Base-by-base conservation (phyloP, 2,113 vertebrate genomes). In the Ptilorrhoa leucosticta region DNA sequence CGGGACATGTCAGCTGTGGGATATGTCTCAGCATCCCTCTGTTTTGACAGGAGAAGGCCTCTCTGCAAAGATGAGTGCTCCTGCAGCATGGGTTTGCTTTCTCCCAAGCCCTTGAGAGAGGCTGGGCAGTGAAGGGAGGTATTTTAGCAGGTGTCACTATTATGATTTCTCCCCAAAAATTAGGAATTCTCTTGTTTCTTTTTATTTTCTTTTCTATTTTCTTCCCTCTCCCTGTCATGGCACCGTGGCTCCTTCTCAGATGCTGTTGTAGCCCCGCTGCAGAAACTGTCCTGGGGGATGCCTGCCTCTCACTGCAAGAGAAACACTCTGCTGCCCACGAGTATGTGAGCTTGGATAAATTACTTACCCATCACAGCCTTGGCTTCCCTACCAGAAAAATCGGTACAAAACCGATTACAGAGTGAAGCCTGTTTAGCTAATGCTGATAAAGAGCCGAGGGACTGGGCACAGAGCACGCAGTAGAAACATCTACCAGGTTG, bases 381-480 rank as follows among this genome's bases (percentile, higher is more conserved):
- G 61, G 16, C 44, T 70, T 72, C 40, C 40, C 45, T 26, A 65
- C n/a, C 33, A 91, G 78, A 86, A 87, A 94, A 88, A 83, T 78
- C 3, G 0, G 60, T 53, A 61, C 31, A 80, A 80, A 89, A 40
- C 15, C 4, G 1, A 78, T 83, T 83, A 57, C 4, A 0, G 63
- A 40, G 54, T 71, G 63, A 71, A 51, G 13, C 37, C 63, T 85
- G 15, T 91, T 94, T 37, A 96, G 77, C 53, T 91, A 83, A 94
- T 81, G 51, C 18, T 83, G 83, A 39, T 60, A 83, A 92, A 91
- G n/a, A 77, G 68, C 87, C 10, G 5, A 44, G 94, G 90, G 63
- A 78, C 11, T 0, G 1, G 51, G 42, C 82, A 69, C 0, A 1
- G 39, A 85, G 42, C 51, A 31, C 0, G 3, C 61, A 76, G 33